Evolutionary conservation across 2,113 vertebrate genomes (phyloP).

Genomic region (Semicossyphus pulcher): DNA sequence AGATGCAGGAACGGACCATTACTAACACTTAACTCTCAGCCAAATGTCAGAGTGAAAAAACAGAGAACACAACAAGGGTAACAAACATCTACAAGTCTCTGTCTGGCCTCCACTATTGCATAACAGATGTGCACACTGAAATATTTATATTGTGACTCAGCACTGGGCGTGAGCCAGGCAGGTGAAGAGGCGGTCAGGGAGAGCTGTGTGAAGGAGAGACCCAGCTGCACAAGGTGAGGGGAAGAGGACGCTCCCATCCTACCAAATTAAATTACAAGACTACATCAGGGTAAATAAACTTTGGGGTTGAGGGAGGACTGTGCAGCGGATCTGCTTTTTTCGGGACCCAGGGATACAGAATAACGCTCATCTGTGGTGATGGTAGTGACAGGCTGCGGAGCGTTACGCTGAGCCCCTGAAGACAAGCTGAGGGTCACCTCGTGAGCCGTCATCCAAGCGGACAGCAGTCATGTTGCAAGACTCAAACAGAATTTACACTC

Average conservation of each 20-base stretch:
- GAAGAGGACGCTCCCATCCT: conserved; percentile 52
- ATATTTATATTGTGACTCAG: conserved; percentile 36
- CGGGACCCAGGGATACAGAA: conserved; percentile 21
- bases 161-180: conserved; percentile 11
- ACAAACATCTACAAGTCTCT: background rate
- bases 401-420: conserved; percentile 38
- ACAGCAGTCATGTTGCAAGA: conserved; percentile 20
- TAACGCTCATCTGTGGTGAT: conserved; percentile 51
- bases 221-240: conserved; percentile 38
- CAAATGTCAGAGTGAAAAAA: background rate
- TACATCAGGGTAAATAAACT: conserved; percentile 44
- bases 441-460: conserved; percentile 28
- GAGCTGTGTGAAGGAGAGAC: conserved; percentile 5
- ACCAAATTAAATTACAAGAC: conserved; percentile 63
- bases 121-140: conserved; percentile 10
- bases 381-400: background rate
- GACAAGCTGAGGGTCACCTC: conserved; percentile 39
- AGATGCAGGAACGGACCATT: no score
- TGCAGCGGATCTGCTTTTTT: conserved; percentile 27
- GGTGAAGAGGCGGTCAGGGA: conserved; percentile 17
- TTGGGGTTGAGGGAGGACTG: conserved; percentile 9
- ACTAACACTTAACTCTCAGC: no score
- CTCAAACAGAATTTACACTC: conserved; percentile 5
- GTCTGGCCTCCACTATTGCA: background rate
- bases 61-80: background rate